phyloP scores from a whole-genome alignment of 2,797 vertebrate species.

The Tangara arthus region DNA sequence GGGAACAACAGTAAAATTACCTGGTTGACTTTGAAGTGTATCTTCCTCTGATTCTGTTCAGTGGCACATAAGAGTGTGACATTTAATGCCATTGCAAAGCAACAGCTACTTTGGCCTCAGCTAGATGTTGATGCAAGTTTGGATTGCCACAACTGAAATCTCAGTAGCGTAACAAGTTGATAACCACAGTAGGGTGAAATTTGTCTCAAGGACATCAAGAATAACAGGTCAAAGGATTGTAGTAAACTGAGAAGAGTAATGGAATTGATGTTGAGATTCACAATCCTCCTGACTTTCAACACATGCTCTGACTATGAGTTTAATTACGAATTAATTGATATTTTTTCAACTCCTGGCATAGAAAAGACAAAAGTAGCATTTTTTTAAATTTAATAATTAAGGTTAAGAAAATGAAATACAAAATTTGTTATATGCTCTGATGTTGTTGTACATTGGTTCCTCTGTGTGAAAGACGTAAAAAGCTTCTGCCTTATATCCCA shows the following conservation, averaged over 20 bases:
- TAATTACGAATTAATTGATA: not conserved
- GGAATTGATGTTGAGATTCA: not conserved
- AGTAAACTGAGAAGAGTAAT: not conserved
- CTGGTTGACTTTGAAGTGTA: not conserved
- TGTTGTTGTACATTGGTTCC: not conserved
- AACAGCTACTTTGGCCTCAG: not conserved
- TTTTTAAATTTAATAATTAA: not conserved
- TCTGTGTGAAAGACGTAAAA: not conserved
- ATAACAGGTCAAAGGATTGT: not conserved
- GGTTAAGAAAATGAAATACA: not conserved
- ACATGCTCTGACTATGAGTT: not conserved
- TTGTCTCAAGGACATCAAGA: not conserved
- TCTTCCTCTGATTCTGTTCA: not conserved
- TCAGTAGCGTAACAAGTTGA: not conserved
- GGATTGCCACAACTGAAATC: not conserved
- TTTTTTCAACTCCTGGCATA: not conserved
- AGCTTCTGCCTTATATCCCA: not conserved
- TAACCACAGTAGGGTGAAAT: not conserved
- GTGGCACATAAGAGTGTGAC: accelerated
- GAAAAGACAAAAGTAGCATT: not conserved
- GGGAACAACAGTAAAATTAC: not conserved
- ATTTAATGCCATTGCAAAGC: not conserved
- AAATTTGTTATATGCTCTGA: not conserved
- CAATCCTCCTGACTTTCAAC: not conserved
- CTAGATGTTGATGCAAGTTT: not conserved